These are phyloP conservation scores for Mellivora capensis DNA, from an alignment of 2,113 vertebrate genomes.

Conservation along the genomic window DNA sequence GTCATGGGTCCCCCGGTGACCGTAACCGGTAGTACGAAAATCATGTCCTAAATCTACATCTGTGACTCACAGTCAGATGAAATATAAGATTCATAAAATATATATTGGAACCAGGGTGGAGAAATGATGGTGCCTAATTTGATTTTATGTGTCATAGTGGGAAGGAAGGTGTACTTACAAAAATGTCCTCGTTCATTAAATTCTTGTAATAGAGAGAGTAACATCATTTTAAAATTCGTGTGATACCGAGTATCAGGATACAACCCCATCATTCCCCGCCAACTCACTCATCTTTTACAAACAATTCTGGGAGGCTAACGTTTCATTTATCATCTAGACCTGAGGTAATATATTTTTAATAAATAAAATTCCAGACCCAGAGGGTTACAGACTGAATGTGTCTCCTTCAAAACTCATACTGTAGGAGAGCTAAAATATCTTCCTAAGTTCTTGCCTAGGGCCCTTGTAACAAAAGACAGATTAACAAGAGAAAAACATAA, in stretches of 20 bases:
- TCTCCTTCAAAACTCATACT: neutral
- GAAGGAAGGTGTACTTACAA: neutral
- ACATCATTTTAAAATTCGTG: neutral
- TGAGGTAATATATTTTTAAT: neutral
- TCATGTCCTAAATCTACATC: slow-evolving; percentile 49
- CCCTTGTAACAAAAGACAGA: neutral
- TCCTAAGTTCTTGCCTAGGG: neutral
- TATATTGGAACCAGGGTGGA: neutral
- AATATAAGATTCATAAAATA: slow-evolving; percentile 36
- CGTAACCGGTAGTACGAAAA: neutral
- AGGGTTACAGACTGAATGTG: neutral
- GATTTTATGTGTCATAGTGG: slow-evolving; percentile 34
- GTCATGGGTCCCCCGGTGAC: neutral
- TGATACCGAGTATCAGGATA: neutral
- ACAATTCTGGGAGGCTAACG: neutral
- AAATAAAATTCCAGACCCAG: slow-evolving; percentile 6
- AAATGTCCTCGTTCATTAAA: neutral
- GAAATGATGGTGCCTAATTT: slow-evolving; percentile 51
- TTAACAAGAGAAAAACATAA: neutral
- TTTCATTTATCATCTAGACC: neutral
- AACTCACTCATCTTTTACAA: neutral
- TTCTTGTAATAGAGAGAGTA: neutral
- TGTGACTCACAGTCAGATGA: slow-evolving; percentile 37
- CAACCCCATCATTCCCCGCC: neutral
- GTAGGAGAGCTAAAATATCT: neutral